Evolutionary conservation across 2,888 invertebrate genomes (phyloP).

Genomic region (Parasteatoda lunata): DNA sequence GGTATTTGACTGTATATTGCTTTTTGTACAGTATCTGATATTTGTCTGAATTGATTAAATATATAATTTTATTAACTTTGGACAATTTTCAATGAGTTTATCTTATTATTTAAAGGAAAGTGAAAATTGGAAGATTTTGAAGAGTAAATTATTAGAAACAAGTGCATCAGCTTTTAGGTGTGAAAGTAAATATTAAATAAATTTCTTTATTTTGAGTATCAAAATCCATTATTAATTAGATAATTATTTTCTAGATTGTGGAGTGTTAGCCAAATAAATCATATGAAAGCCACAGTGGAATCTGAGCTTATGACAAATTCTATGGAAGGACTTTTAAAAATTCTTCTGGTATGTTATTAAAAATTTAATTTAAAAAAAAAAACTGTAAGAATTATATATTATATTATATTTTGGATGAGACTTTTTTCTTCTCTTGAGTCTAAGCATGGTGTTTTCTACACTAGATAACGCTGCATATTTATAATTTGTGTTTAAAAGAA

Average conservation of each 20-base stretch:
- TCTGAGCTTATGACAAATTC: constrained; percentile 28
- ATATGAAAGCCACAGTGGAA: constrained; percentile 19
- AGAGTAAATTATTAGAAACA: constrained; percentile 45
- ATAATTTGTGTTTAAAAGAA: no score
- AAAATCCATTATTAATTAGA: not conserved
- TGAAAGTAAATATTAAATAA: not conserved
- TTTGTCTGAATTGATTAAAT: no score
- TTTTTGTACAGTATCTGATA: no score
- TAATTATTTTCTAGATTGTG: constrained; percentile 21
- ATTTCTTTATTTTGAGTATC: not conserved
- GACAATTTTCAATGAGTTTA: no score
- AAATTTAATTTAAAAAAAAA: no score
- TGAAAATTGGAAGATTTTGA: constrained; percentile 51
- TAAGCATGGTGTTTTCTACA: no score
- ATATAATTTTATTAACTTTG: no score
- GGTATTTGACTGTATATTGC: no score
- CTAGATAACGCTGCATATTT: no score
- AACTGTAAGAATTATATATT: no score
- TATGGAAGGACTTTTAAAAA: constrained; percentile 46
- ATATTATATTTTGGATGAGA: no score
- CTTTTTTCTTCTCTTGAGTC: no score
- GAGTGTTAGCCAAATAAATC: constrained; percentile 35
- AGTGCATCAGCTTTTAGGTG: constrained; percentile 51
- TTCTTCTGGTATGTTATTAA: constrained; percentile 32
- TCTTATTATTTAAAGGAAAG: constrained; percentile 37